Evolutionary conservation across 2,113 vertebrate genomes (phyloP).

Genomic region (Hiodon tergisus): DNA sequence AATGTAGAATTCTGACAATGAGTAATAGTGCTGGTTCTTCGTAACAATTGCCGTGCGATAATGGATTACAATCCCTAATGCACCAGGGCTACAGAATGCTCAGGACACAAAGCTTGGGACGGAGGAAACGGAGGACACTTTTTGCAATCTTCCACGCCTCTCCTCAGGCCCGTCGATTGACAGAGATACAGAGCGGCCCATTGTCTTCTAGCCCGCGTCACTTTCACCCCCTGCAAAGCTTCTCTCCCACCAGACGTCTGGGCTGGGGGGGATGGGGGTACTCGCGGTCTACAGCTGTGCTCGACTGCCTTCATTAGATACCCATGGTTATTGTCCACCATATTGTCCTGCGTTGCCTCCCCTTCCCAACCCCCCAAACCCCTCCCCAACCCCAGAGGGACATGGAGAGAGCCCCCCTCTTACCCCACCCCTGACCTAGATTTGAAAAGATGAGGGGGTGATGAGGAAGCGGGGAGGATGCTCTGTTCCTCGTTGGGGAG

Average conservation of each 20-base stretch:
- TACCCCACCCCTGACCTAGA: slow-evolving; percentile 59
- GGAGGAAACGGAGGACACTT: neutral
- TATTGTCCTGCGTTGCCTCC: slow-evolving; percentile 22
- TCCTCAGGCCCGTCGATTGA: no score
- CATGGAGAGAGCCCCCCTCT: slow-evolving; percentile 30
- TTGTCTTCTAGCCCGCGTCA: neutral
- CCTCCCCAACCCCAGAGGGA: slow-evolving; percentile 15
- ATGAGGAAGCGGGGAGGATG: slow-evolving; percentile 52
- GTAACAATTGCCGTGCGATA: neutral
- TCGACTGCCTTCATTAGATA: no score
- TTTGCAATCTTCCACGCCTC: neutral
- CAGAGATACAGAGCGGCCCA: neutral
- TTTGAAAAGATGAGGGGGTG: slow-evolving; percentile 51
- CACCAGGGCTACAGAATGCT: no score
- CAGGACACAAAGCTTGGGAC: neutral
- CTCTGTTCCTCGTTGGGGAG: slow-evolving; percentile 47
- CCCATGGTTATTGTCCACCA: no score
- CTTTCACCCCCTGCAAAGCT: neutral
- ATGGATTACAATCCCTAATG: neutral
- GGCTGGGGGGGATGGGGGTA: neutral
- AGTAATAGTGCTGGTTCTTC: neutral
- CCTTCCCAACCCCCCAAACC: slow-evolving; percentile 8
- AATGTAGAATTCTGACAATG: neutral
- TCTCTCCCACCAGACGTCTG: neutral
- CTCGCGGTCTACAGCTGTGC: neutral